These are phyloP conservation scores for Drosophila borealis DNA, from an alignment of 2,888 invertebrate species.

Conservation along the genomic window DNA sequence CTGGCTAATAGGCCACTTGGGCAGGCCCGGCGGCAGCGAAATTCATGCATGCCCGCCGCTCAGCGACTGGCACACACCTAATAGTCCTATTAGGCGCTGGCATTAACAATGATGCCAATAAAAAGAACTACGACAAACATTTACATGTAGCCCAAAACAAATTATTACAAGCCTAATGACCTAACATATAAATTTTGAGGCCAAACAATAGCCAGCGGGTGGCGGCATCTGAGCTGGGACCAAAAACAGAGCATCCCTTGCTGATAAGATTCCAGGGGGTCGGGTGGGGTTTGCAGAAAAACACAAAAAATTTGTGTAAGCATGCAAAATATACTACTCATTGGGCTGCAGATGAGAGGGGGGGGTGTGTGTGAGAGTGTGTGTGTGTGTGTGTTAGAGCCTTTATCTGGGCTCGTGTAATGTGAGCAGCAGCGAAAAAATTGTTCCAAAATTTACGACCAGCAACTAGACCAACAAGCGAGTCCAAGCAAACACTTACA, in stretches of 20 bases:
- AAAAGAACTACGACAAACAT: slow-evolving; percentile 60
- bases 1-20: slow-evolving; percentile 65
- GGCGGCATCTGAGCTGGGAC: slow-evolving; percentile 1
- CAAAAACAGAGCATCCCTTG: slow-evolving; percentile 38
- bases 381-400: slow-evolving; percentile 5
- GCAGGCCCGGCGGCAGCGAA: slow-evolving; percentile 7
- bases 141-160: slow-evolving; percentile 66
- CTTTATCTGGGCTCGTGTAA: slow-evolving; percentile 45
- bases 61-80: slow-evolving; percentile 19
- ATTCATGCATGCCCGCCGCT: slow-evolving; percentile 3
- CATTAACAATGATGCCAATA: slow-evolving; percentile 77
- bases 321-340: slow-evolving; percentile 63
- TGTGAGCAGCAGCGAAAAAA: slow-evolving; percentile 54
- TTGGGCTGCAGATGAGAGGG: slow-evolving; percentile 11
- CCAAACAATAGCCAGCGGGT: slow-evolving; percentile 48
- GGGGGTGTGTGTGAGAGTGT: slow-evolving; percentile 6
- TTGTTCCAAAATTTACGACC: slow-evolving; percentile 66
- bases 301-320: slow-evolving; percentile 45
- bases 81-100: slow-evolving; percentile 61
- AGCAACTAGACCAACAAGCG: slow-evolving; percentile 32
- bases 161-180: slow-evolving; percentile 80
- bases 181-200: slow-evolving; percentile 73
- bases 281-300: background rate
- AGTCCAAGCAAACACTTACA: background rate
- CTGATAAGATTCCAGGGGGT: slow-evolving; percentile 53